Evolutionary conservation across 2,113 vertebrate species (phyloP).

Genomic region (Gobiocypris rarus): DNA sequence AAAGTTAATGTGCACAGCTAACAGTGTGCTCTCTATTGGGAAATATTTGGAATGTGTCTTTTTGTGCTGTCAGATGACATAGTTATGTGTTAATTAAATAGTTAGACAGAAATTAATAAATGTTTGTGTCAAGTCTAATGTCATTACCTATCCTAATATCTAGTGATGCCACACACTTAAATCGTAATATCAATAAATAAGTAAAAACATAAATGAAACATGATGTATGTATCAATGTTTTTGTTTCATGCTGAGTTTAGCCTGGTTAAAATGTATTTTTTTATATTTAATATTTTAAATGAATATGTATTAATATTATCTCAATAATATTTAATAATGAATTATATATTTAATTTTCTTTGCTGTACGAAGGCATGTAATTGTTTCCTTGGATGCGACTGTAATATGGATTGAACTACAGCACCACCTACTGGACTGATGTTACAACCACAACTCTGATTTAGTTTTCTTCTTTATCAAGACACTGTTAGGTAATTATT

Average conservation of each 20-base stretch:
- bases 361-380: not conserved
- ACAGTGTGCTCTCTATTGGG: not conserved
- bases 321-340: too few species aligned
- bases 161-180: not conserved
- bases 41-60: not conserved
- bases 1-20: too few species aligned
- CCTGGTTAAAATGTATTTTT: not conserved
- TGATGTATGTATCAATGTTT: constrained; percentile 2
- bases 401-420: not conserved
- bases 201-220: not conserved
- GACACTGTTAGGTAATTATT: not conserved
- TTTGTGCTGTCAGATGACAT: not conserved
- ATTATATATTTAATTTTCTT: not conserved
- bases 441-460: not conserved
- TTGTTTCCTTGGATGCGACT: not conserved
- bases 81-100: not conserved
- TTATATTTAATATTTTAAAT: not conserved
- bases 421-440: constrained; percentile 2
- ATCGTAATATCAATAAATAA: not conserved
- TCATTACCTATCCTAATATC: not conserved
- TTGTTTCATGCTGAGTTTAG: not conserved
- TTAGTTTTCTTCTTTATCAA: not conserved
- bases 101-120: not conserved
- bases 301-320: not conserved
- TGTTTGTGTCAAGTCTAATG: not conserved